Conservation (phyloP, 2,113 vertebrate species). For the Tautogolabrus adspersus region DNA sequence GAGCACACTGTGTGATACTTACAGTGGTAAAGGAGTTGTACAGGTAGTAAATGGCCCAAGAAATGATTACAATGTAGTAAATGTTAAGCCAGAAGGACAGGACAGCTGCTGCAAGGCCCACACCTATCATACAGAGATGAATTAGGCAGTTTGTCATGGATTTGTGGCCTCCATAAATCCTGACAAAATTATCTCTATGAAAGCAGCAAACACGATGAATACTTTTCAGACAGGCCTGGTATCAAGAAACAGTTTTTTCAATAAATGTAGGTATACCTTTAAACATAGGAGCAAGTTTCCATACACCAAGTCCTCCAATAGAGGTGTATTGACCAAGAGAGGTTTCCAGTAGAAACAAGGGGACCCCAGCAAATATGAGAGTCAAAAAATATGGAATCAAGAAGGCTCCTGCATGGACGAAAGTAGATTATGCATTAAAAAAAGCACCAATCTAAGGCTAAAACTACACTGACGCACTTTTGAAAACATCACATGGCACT, state of each 20-base stretch:
- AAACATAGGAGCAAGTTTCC: constrained; percentile 99
- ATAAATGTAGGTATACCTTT: constrained; percentile 86
- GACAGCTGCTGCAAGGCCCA: constrained; percentile 96
- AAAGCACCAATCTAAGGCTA: background rate
- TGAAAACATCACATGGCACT: constrained; percentile 16
- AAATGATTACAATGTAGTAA: constrained; percentile 99
- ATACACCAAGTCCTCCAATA: constrained; percentile 96
- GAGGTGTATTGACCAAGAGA: constrained; percentile 96
- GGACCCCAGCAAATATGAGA: constrained; percentile 96
- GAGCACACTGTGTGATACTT: constrained; percentile 78
- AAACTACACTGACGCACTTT: constrained; percentile 30
- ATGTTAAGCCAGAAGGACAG: constrained; percentile 99
- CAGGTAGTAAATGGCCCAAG: constrained; percentile 98
- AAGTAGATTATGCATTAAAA: constrained; percentile 47
- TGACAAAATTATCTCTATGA: constrained; percentile 9
- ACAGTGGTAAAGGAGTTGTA: constrained; percentile 96
- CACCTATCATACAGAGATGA: constrained; percentile 84
- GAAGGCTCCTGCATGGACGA: constrained; percentile 90
- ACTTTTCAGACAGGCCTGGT: background rate
- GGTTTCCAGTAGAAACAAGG: constrained; percentile 95
- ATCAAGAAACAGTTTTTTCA: background rate
- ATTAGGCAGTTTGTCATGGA: constrained; percentile 24
- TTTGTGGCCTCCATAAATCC: constrained; percentile 39
- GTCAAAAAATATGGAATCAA: constrained; percentile 99
- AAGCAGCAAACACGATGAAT: background rate